A percentile compares a stretch with the other conserved stretches of the same genome.
Conservation (phyloP, 2,113 vertebrate species). For the Galemys pyrenaicus region DNA sequence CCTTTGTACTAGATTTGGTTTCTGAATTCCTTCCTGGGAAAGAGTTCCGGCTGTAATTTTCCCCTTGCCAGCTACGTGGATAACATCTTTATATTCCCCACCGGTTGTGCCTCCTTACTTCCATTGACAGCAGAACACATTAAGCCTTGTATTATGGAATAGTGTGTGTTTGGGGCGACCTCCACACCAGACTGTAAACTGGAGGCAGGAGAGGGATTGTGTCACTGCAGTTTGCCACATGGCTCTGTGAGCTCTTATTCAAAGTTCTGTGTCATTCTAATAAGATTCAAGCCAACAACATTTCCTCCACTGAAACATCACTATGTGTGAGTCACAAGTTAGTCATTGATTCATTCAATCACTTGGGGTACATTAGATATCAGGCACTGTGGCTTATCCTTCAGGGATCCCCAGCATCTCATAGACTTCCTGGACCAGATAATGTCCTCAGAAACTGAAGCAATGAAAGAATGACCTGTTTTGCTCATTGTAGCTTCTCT, state of each 20-base stretch:
- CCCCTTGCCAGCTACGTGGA: slow-evolving; percentile 48
- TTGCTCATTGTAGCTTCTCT: neutral
- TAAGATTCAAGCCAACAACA: neutral
- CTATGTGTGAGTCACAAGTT: neutral
- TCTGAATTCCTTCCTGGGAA: slow-evolving; percentile 77
- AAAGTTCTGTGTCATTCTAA: neutral
- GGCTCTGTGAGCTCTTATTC: neutral
- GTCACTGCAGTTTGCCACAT: neutral
- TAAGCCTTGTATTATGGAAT: slow-evolving; percentile 28
- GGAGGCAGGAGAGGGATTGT: neutral
- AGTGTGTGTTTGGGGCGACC: neutral
- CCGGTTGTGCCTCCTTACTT: slow-evolving; percentile 1
- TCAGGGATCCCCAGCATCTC: neutral
- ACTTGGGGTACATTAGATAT: neutral
- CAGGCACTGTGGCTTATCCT: neutral
- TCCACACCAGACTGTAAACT: neutral
- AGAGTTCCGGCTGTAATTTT: slow-evolving; percentile 39
- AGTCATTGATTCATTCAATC: neutral
- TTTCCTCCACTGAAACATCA: neutral
- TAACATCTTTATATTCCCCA: slow-evolving; percentile 65
- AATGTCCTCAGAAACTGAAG: neutral
- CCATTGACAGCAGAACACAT: slow-evolving; percentile 29
- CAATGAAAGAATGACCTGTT: neutral
- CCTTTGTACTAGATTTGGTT: slow-evolving; percentile 68
- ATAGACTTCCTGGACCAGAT: neutral